These are phyloP conservation scores for Arenaria interpres DNA, from an alignment of 2,113 vertebrate species.

Conservation along the genomic window DNA sequence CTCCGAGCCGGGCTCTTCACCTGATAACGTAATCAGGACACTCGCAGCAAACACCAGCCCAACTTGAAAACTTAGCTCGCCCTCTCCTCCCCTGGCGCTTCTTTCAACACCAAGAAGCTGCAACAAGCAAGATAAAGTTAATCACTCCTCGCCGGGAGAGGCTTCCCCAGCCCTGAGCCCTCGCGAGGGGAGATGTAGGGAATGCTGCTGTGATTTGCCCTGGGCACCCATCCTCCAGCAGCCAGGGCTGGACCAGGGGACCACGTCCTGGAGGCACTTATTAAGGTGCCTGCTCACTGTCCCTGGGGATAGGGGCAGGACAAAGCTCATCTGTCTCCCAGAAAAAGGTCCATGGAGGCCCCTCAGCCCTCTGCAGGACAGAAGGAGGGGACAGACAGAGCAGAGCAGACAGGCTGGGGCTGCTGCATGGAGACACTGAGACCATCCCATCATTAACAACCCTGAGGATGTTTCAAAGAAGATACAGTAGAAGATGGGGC, in stretches of 20 bases:
- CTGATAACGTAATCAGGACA: background rate
- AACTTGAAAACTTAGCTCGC: background rate
- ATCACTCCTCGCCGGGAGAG: background rate
- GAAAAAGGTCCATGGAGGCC: rapidly evolving
- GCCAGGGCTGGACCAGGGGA: background rate
- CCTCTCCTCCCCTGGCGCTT: background rate
- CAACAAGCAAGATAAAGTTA: background rate
- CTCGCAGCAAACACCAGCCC: background rate
- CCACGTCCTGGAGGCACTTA: background rate
- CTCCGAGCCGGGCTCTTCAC: background rate
- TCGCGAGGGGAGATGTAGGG: rapidly evolving
- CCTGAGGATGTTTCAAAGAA: background rate
- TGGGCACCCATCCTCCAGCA: background rate
- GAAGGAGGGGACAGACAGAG: background rate
- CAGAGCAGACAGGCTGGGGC: background rate
- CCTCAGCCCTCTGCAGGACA: background rate
- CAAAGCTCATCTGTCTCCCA: background rate
- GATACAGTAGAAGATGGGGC: background rate
- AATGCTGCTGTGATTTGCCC: background rate
- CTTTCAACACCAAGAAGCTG: background rate
- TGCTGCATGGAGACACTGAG: background rate
- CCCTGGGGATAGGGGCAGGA: background rate
- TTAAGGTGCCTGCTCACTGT: background rate
- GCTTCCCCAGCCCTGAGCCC: background rate
- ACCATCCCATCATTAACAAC: background rate